phyloP scores from a whole-genome alignment of 1,140 invertebrate species.

The Paramacrobiotus metropolitanus region DNA sequence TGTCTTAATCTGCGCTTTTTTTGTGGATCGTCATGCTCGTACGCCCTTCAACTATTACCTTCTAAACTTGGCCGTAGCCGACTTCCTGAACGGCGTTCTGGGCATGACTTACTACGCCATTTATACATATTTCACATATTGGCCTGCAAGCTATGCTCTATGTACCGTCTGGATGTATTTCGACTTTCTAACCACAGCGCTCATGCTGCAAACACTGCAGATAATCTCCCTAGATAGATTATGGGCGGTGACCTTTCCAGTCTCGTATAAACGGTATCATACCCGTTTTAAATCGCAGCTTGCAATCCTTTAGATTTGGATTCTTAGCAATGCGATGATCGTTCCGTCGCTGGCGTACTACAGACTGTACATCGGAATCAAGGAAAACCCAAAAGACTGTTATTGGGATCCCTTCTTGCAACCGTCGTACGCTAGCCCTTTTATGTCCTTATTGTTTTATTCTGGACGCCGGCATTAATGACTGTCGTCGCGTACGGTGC shows the following conservation, averaged over 20 bases:
- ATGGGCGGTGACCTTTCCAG: not conserved
- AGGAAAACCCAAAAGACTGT: not conserved
- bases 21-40: not conserved
- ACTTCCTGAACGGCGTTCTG: constrained; percentile 12
- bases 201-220: not conserved
- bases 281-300: not conserved
- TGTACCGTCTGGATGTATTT: not conserved
- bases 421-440: too few species aligned
- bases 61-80: constrained; percentile 12
- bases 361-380: not conserved
- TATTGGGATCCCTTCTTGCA: not conserved
- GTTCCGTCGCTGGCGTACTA: not conserved
- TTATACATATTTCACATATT: constrained; percentile 11
- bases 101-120: constrained; percentile 12
- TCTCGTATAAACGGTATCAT: not conserved
- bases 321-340: not conserved
- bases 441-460: too few species aligned
- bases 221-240: not conserved
- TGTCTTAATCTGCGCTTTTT: not conserved
- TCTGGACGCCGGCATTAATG: too few species aligned
- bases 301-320: not conserved
- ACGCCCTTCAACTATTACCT: not conserved
- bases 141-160: constrained; percentile 7
- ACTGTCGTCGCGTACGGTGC: not conserved
- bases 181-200: not conserved